Conservation (phyloP, 2,113 vertebrate species). For the Chelonoidis abingdonii region DNA sequence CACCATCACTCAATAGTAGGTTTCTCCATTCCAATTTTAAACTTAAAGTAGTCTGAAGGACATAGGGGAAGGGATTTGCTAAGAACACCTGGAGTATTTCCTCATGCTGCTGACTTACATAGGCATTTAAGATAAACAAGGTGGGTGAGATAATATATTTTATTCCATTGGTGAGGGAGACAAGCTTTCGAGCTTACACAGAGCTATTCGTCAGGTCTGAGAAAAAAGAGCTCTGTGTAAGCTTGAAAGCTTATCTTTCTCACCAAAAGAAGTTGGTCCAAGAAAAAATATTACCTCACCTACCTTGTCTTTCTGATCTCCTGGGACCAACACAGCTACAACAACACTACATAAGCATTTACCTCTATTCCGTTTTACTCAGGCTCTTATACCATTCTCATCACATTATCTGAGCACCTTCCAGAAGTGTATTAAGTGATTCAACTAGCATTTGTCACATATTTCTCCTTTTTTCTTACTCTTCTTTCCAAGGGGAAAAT, state of each 20-base stretch:
- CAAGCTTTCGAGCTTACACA: no score
- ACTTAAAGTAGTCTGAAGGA: background rate
- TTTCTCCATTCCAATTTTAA: background rate
- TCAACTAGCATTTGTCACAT: background rate
- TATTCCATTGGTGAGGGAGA: no score
- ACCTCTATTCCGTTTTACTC: background rate
- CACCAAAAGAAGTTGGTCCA: no score
- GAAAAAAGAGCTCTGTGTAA: no score
- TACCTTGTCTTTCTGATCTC: no score
- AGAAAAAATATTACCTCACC: no score
- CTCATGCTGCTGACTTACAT: background rate
- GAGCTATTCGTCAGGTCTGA: no score
- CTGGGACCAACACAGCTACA: no score
- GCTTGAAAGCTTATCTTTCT: no score
- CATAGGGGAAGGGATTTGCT: background rate
- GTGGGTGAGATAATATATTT: no score
- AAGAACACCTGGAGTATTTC: background rate
- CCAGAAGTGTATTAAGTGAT: background rate
- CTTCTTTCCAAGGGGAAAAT: background rate
- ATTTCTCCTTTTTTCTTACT: background rate
- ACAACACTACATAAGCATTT: no score
- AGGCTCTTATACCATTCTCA: background rate
- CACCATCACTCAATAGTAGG: background rate
- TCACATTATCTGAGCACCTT: background rate
- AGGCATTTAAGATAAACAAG: background rate